These are phyloP conservation scores for Cotesia congregata DNA, from an alignment of 2,888 invertebrate genomes.

Conservation along the genomic window DNA sequence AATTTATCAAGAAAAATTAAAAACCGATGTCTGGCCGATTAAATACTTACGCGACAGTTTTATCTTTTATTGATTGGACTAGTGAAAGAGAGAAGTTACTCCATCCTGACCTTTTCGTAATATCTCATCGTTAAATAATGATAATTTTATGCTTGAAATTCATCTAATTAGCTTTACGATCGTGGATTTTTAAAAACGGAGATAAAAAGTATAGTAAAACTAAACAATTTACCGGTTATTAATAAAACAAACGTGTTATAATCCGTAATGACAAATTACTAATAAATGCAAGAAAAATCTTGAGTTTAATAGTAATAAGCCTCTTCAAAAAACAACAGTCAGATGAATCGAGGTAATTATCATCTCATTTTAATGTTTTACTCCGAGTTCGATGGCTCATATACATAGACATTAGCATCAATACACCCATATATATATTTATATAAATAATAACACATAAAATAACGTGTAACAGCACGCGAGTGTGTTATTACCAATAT, in stretches of 20 bases:
- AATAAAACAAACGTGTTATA: neutral
- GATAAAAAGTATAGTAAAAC: slow-evolving; percentile 4
- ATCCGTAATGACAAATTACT: neutral
- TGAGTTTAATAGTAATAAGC: neutral
- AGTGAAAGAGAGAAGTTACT: slow-evolving; percentile 25
- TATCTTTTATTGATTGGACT: slow-evolving; percentile 32
- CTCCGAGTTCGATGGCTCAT: neutral
- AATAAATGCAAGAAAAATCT: slow-evolving; percentile 7
- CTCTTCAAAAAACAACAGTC: neutral
- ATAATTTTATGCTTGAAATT: slow-evolving; percentile 25
- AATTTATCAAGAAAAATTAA: slow-evolving; percentile 17
- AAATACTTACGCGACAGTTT: slow-evolving; percentile 23
- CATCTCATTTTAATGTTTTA: slow-evolving; percentile 1
- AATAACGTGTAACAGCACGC: slow-evolving; percentile 3
- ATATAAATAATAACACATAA: neutral
- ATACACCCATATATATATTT: neutral
- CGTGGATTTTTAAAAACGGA: neutral
- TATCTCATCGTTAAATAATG: slow-evolving; percentile 12
- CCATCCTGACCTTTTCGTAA: slow-evolving; percentile 14
- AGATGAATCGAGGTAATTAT: slow-evolving; percentile 11
- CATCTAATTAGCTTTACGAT: slow-evolving; percentile 1
- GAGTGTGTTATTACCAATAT: slow-evolving; percentile 11
- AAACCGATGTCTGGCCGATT: slow-evolving; percentile 29
- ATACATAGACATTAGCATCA: neutral
- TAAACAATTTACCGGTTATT: slow-evolving; percentile 7